These are phyloP conservation scores for Conops quadrifasciatus DNA, from an alignment of 2,888 invertebrate genomes.

Conservation along the genomic window DNA sequence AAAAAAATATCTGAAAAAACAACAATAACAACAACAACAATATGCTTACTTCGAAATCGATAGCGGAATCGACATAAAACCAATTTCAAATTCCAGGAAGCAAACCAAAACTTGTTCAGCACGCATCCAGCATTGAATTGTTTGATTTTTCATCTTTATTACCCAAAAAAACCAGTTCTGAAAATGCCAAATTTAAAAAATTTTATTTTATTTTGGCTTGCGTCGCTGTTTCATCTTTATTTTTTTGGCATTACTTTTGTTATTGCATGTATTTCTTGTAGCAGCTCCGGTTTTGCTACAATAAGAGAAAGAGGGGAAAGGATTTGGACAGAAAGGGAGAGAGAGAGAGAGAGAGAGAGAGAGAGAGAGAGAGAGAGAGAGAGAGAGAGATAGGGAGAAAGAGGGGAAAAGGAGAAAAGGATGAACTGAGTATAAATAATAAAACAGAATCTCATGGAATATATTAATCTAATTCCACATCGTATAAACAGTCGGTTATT, in stretches of 20 bases:
- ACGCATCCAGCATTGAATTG: conserved; percentile 23
- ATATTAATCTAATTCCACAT: conserved; percentile 4
- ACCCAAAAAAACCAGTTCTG: conserved; percentile 33
- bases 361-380: not conserved
- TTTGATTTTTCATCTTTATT: not conserved
- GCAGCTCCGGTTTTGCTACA: not conserved
- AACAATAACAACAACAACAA: not conserved
- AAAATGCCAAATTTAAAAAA: conserved; percentile 16
- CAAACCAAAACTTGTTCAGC: conserved; percentile 12
- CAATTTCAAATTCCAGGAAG: conserved; percentile 37
- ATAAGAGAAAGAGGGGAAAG: no score
- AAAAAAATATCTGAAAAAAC: not conserved
- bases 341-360: no score
- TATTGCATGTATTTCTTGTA: conserved; percentile 11
- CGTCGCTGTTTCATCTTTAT: not conserved
- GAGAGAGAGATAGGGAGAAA: not conserved
- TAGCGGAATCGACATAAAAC: not conserved
- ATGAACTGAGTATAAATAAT: not conserved
- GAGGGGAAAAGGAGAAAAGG: no score
- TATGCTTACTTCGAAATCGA: not conserved
- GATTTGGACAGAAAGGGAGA: not conserved
- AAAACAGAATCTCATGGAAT: not conserved
- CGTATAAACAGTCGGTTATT: conserved; percentile 7
- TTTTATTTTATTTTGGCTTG: not conserved
- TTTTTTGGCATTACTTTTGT: conserved; percentile 18